phyloP scores from a whole-genome alignment of 2,113 vertebrate genomes.

The Ploceus nigricollis region DNA sequence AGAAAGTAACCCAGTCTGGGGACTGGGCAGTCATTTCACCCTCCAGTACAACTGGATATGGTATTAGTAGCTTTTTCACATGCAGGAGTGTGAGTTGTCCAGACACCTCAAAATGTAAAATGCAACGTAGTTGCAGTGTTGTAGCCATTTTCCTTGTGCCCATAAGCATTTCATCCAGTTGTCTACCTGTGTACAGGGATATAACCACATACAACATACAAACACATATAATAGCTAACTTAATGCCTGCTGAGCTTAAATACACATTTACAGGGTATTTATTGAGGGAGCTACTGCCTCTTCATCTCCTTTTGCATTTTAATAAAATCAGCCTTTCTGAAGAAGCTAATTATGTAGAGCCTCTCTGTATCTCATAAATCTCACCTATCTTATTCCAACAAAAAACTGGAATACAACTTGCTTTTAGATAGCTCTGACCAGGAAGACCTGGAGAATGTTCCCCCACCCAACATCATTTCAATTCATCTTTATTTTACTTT shows the following conservation, averaged over 20 bases:
- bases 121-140: rapidly evolving
- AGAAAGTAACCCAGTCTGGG: not conserved
- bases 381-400: not conserved
- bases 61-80: not conserved
- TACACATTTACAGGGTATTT: not conserved
- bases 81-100: not conserved
- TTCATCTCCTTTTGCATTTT: not conserved
- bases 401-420: not conserved
- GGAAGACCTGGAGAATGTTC: constrained; percentile 12
- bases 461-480: constrained; percentile 8
- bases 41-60: not conserved
- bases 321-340: not conserved
- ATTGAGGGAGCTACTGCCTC: not conserved
- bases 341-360: not conserved
- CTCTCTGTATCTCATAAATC: not conserved
- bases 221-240: not conserved
- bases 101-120: not conserved
- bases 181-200: not conserved
- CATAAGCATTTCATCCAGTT: not conserved
- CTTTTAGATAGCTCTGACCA: not conserved
- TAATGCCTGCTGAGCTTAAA: not conserved
- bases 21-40: not conserved
- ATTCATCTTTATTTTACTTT: constrained; percentile 38
- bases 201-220: not conserved
- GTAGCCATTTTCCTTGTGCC: not conserved